Conservation (phyloP, 2,888 invertebrate genomes). For the Allygus modestus region DNA sequence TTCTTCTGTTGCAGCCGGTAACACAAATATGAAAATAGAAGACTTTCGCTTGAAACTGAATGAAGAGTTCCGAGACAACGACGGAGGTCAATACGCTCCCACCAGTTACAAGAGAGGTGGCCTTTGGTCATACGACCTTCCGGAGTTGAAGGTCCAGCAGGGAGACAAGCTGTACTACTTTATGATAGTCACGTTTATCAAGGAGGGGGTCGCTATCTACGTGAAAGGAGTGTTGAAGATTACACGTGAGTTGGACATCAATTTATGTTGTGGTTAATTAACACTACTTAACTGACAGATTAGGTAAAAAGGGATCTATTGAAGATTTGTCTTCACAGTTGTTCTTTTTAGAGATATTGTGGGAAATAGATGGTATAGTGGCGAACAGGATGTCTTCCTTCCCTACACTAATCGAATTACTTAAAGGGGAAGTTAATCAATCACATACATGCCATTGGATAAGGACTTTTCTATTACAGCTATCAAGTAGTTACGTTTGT, state of each 20-base stretch:
- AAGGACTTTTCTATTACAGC: too few relatives aligned
- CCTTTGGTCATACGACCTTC: constrained; percentile 83
- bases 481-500: too few relatives aligned
- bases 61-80: constrained; percentile 77
- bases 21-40: constrained; percentile 75
- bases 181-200: constrained; percentile 78
- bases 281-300: too few relatives aligned
- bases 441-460: too few relatives aligned
- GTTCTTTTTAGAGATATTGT: too few relatives aligned
- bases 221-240: not conserved
- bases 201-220: not conserved
- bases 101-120: constrained; percentile 80
- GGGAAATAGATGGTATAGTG: too few relatives aligned
- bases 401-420: too few relatives aligned
- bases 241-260: not conserved
- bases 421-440: too few relatives aligned
- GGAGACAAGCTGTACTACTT: constrained; percentile 87
- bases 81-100: constrained; percentile 82
- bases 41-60: constrained; percentile 88
- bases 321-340: too few relatives aligned
- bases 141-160: constrained; percentile 76
- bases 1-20: not conserved
- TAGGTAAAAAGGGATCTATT: too few relatives aligned
- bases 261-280: too few relatives aligned
- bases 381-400: too few relatives aligned